A percentile compares a stretch with the other conserved stretches of the same genome.
These are phyloP conservation scores for Nebria brevicollis DNA, from an alignment of 2,888 invertebrate genomes.

Conservation along the genomic window DNA sequence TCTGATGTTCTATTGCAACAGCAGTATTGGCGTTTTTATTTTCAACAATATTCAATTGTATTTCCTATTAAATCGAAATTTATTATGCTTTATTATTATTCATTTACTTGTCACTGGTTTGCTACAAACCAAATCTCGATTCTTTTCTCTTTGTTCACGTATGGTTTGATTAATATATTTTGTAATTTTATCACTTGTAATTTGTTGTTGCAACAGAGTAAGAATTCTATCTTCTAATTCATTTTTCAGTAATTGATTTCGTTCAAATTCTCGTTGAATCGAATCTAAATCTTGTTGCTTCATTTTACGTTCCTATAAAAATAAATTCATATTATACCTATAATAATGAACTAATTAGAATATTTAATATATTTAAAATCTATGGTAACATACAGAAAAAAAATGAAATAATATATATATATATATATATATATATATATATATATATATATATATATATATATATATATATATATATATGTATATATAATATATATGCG, in stretches of 20 bases:
- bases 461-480: too few relatives aligned
- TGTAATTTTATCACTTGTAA: slow-evolving; percentile 76
- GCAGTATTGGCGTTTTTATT: slow-evolving; percentile 69
- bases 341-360: too few relatives aligned
- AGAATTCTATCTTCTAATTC: slow-evolving; percentile 74
- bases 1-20: slow-evolving; percentile 69
- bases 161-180: slow-evolving; percentile 64
- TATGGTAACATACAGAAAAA: too few relatives aligned
- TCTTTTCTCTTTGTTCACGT: slow-evolving; percentile 62
- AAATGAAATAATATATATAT: too few relatives aligned
- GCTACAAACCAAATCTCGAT: slow-evolving; percentile 60
- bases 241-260: slow-evolving; percentile 66
- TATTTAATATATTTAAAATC: too few relatives aligned
- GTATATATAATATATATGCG: too few relatives aligned
- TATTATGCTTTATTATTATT: neutral
- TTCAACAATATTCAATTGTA: slow-evolving; percentile 66
- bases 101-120: slow-evolving; percentile 37
- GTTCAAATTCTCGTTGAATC: slow-evolving; percentile 61
- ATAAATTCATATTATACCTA: neutral
- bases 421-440: too few relatives aligned
- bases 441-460: too few relatives aligned
- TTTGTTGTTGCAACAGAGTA: slow-evolving; percentile 72
- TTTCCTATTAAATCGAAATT: slow-evolving; percentile 62
- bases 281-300: slow-evolving; percentile 57
- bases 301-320: slow-evolving; percentile 66